phyloP scores from a whole-genome alignment of 1,140 invertebrate species.

The Campoletis sonorensis region DNA sequence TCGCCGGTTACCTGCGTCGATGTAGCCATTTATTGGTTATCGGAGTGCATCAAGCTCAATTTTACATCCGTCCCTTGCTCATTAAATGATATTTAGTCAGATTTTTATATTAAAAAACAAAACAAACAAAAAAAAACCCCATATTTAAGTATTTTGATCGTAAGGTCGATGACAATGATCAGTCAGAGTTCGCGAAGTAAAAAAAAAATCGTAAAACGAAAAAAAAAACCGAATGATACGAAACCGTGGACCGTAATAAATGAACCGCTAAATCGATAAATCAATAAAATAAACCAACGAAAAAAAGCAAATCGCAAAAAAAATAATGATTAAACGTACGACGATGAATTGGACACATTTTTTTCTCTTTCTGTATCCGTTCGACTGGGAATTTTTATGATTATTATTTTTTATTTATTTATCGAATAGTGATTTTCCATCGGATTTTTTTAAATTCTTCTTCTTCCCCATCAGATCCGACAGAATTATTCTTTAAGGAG shows the following conservation, averaged over 20 bases:
- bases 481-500: too few relatives aligned
- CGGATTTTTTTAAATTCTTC: too few relatives aligned
- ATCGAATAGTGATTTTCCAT: too few relatives aligned
- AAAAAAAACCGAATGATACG: background rate
- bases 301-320: too few relatives aligned
- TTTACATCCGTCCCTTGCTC: constrained; percentile 46
- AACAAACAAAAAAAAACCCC: too few relatives aligned
- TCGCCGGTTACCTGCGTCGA: constrained; percentile 91
- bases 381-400: too few relatives aligned
- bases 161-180: constrained; percentile 36
- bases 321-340: too few relatives aligned
- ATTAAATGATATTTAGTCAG: constrained; percentile 38
- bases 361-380: too few relatives aligned
- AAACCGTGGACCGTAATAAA: background rate
- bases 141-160: background rate
- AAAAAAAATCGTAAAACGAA: background rate
- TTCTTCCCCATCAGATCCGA: too few relatives aligned
- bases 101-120: constrained; percentile 25
- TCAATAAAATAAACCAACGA: too few relatives aligned
- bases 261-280: background rate
- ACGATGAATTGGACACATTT: too few relatives aligned
- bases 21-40: constrained; percentile 77
- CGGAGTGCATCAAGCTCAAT: constrained; percentile 64
- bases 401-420: too few relatives aligned
- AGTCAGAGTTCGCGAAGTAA: constrained; percentile 39